These are phyloP conservation scores for Anableps anableps DNA, from an alignment of 2,797 vertebrate species.

Conservation along the genomic window DNA sequence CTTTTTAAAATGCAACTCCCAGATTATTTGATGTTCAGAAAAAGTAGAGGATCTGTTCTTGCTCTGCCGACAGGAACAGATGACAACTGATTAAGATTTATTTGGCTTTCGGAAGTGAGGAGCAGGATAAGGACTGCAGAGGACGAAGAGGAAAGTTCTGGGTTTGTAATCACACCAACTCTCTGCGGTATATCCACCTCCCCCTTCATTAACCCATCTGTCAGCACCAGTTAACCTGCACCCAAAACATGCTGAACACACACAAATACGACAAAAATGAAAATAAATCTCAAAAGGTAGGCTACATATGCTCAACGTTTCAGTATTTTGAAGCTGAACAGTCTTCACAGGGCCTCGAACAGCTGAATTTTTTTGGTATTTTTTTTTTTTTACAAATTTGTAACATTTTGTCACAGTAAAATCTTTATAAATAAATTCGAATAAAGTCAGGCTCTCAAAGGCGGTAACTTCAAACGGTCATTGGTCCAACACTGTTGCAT, in stretches of 20 bases:
- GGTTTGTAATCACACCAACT: constrained; percentile 47
- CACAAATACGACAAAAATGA: neutral
- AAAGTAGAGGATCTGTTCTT: neutral
- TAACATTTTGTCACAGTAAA: neutral
- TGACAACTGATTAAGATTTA: neutral
- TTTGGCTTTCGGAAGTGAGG: constrained; percentile 4
- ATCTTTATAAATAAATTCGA: neutral
- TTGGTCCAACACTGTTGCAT: neutral
- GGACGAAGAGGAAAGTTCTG: constrained; percentile 28
- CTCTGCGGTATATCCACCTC: constrained; percentile 13
- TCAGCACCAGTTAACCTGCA: constrained; percentile 28
- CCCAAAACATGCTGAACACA: constrained; percentile 7
- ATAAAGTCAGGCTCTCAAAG: neutral
- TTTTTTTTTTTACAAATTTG: neutral
- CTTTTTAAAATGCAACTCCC: neutral
- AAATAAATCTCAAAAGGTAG: neutral
- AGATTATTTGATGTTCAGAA: neutral
- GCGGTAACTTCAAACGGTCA: neutral
- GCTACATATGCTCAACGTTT: neutral
- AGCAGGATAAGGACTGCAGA: constrained; percentile 13
- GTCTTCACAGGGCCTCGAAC: neutral
- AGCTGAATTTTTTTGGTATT: neutral
- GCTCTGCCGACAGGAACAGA: neutral
- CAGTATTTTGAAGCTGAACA: neutral
- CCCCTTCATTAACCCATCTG: constrained; percentile 19